Conservation (phyloP, 2,797 vertebrate genomes). For the Dendrocincla fuliginosa region DNA sequence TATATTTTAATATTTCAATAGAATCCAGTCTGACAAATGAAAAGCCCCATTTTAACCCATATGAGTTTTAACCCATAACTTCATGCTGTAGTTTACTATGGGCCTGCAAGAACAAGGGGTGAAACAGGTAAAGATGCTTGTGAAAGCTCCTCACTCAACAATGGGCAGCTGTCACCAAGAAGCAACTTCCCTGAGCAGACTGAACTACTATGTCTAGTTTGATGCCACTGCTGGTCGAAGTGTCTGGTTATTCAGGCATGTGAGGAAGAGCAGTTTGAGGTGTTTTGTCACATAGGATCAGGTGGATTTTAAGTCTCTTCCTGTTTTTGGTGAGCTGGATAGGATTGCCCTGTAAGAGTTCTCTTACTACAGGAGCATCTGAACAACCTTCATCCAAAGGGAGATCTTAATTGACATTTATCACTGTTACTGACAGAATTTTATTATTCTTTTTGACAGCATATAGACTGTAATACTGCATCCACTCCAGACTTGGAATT, state of each 20-base stretch:
- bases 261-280: not conserved
- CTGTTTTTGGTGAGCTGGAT: not conserved
- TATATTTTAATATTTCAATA: not conserved
- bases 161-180: not conserved
- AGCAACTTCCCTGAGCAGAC: not conserved
- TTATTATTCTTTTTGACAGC: conserved; percentile 75
- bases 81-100: not conserved
- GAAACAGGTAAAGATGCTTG: not conserved
- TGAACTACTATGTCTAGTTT: not conserved
- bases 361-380: not conserved
- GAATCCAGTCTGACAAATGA: not conserved
- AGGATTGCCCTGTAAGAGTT: not conserved
- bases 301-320: not conserved
- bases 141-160: not conserved
- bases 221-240: accelerated
- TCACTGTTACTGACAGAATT: not conserved
- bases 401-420: not conserved
- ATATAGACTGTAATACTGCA: conserved; percentile 84
- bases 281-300: not conserved
- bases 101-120: not conserved
- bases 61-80: not conserved
- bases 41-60: not conserved
- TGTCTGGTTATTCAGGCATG: not conserved
- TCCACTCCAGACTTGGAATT: conserved; percentile 88
- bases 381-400: not conserved